Base-by-base conservation (phyloP, 2,888 invertebrate genomes). In the Lampropteryx suffumata region DNA sequence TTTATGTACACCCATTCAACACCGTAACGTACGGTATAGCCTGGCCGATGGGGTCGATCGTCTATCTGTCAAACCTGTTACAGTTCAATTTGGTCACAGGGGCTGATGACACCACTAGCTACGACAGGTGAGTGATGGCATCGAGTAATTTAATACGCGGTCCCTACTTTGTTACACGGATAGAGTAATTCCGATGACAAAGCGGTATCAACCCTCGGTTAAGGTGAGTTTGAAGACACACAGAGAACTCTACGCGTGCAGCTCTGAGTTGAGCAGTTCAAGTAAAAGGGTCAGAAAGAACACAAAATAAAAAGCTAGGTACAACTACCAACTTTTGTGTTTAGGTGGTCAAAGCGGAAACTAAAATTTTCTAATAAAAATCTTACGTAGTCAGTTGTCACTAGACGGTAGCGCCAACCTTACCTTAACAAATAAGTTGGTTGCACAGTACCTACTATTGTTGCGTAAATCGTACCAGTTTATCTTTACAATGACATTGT, bases 181-280 rank as follows among this genome's bases (percentile, higher is more conserved):
- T 72, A 63, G 71, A 75, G 74, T 72, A 70, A 80, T 79, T 76
- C 70, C 68, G 69, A 73, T 78, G 79, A 77, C 69, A 73, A 71
- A 73, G 73, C 74, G 69, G 67, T 71, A 71, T 69, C 59, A 63
- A 59, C 55, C 61, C 66, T 56, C 64, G 59, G 58, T 71, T 71
- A 52, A 58, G 56, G 48, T 40, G 36, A 28, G 36, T 42, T 41
- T 13, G 32, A 5, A 8, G 13, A 7, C 10, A n/a, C 17, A 35
- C 11, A 6, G 39, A 14, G 39, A 27, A 17, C 9, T 10, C 26
- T 24, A 41, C 33, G 39, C 21, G 26, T n/a, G 17, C 24, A 24
- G 24, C 6, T 7, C 6, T 21, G 24, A 6, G 7, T 24, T 7
- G 24, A 7, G 24, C 2, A n/a, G 11, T 11, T 2, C 17, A 17